These are phyloP conservation scores for Drosophila lacicola DNA, from an alignment of 2,888 invertebrate genomes.

Conservation along the genomic window DNA sequence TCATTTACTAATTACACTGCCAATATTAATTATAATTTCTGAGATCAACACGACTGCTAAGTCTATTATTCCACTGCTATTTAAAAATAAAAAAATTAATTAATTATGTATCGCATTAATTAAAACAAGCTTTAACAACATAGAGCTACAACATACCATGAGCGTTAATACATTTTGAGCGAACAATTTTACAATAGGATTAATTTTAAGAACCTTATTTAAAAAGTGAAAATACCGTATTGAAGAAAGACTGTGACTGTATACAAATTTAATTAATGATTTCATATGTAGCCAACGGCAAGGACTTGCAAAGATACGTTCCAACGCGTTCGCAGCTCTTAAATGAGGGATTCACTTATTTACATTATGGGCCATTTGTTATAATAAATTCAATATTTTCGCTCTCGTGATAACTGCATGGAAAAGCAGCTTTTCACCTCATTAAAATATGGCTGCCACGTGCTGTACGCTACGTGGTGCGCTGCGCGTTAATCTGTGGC, in stretches of 20 bases:
- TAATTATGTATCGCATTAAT: too few relatives aligned
- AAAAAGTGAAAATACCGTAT: neutral
- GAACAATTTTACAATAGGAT: neutral
- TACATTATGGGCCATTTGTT: slow-evolving; percentile 9
- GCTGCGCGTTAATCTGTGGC: slow-evolving; percentile 47
- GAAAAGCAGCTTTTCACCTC: slow-evolving; percentile 36
- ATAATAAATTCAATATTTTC: slow-evolving; percentile 12
- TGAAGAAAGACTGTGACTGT: neutral
- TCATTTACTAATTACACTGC: too few relatives aligned
- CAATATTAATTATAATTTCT: too few relatives aligned
- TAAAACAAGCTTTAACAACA: too few relatives aligned
- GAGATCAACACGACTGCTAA: neutral
- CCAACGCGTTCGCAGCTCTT: neutral
- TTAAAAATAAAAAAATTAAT: too few relatives aligned
- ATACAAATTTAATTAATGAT: slow-evolving; percentile 20
- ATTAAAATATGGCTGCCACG: slow-evolving; percentile 47
- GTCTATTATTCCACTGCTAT: neutral
- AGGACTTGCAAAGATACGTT: neutral
- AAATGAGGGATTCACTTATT: neutral
- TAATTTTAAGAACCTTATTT: neutral
- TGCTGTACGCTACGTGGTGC: neutral
- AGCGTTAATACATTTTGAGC: neutral
- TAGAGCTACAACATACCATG: neutral
- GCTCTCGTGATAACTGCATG: slow-evolving; percentile 15
- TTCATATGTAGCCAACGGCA: neutral